Evolutionary conservation across 1,140 invertebrate species (phyloP), one percentile per base, ranked within the genome.

Genomic region (Delia radicum): DNA sequence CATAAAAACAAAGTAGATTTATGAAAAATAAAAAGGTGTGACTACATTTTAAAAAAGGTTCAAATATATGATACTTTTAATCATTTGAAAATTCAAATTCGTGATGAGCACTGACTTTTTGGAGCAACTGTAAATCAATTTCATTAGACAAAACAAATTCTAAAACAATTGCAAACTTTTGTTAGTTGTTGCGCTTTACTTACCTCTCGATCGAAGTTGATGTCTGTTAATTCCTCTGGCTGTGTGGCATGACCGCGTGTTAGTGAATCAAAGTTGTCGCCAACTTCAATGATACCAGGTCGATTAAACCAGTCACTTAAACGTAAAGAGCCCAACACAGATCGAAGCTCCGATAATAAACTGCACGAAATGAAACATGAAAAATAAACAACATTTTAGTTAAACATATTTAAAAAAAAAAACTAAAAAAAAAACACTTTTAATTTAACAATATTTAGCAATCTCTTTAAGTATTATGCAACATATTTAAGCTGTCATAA

Each of bases 241-340:
- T 95, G 93, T 2, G 90, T 91, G n/a, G 90, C 87, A 77, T 94
- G 86, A 5, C 94, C 93, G 87, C 93, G 87, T 1, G 90, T 89
- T 18, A 95, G 87, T 72, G 91, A 90, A 81, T 94, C 92, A 78
- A 94, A 91, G 77, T 92, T 92, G 77, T 92, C 88, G 13, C 89
- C 89, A 24, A 91, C 85, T 75, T 86, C 85, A 55, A 86, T 80
- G 74, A 94, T 87, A 1, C 88, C 87, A 0, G 93, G 93, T 62
- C 91, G 87, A 79, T 94, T 93, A 80, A 94, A 93, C 89, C 92
- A 92, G 81, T 94, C 92, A 79, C 93, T 94, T 1, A 95, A 82
- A 63, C 93, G 89, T 13, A 94, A 80, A 4, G 89, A 89, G 3
- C 90, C 90, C 28, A 87, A 81, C 65, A 88, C 81, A 29, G 87